Conservation (phyloP, 64 coral and sea anemone genomes). For the Montipora sp. region DNA sequence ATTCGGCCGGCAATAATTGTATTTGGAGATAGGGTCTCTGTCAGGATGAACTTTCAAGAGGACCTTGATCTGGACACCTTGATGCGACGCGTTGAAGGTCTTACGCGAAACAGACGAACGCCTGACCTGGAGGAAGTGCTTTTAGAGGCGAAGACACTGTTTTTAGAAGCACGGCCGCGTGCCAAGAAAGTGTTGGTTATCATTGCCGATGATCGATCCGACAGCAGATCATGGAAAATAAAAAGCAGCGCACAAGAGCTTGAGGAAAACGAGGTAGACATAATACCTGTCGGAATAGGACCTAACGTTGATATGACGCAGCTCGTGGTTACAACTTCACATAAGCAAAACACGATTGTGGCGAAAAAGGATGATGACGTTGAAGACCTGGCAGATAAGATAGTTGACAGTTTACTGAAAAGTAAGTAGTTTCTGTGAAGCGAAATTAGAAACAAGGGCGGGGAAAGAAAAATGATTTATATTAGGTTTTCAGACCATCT, state of each 20-base stretch:
- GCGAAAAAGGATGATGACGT: slow-evolving; percentile 49
- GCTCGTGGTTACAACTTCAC: slow-evolving; percentile 39
- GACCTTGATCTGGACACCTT: slow-evolving; percentile 31
- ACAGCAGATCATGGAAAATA: slow-evolving; percentile 41
- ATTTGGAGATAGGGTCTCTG: slow-evolving; percentile 53
- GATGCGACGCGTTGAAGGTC: slow-evolving; percentile 44
- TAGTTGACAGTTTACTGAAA: slow-evolving; percentile 64
- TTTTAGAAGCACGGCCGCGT: slow-evolving; percentile 53
- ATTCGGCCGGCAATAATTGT: slow-evolving; percentile 66
- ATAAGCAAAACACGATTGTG: slow-evolving; percentile 32
- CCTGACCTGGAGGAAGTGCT: slow-evolving; percentile 66
- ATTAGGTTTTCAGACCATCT: too few relatives aligned
- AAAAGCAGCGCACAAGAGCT: not conserved
- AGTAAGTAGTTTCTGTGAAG: slow-evolving; percentile 16
- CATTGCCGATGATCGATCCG: slow-evolving; percentile 68
- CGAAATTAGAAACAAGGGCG: too few relatives aligned
- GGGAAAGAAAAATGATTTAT: too few relatives aligned
- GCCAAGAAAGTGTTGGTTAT: slow-evolving; percentile 86
- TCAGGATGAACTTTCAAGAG: slow-evolving; percentile 60
- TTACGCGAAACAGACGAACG: slow-evolving; percentile 45
- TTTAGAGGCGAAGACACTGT: slow-evolving; percentile 54
- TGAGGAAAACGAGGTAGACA: slow-evolving; percentile 68
- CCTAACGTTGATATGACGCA: slow-evolving; percentile 36
- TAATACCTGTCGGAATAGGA: slow-evolving; percentile 80
- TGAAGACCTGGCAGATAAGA: slow-evolving; percentile 46